These are phyloP conservation scores for Dascillus cervinus DNA, from an alignment of 2,888 invertebrate genomes.

Conservation along the genomic window DNA sequence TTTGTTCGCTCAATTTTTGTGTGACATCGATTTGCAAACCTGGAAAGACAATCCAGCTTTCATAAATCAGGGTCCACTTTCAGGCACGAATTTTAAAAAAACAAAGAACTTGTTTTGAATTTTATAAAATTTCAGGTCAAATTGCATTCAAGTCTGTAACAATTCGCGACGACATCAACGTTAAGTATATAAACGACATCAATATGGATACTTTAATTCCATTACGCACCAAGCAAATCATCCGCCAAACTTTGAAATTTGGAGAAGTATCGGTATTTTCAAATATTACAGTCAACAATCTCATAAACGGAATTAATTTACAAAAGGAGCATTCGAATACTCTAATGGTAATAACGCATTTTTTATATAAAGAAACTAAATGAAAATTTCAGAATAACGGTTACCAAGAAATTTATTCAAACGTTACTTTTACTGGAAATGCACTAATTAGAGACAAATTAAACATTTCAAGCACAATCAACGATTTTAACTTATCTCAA, in stretches of 20 bases:
- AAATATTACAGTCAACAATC: constrained; percentile 28
- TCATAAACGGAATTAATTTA: constrained; percentile 43
- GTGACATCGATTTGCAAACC: constrained; percentile 36
- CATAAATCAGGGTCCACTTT: constrained; percentile 35
- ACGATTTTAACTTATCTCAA: constrained; percentile 35
- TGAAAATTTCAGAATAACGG: no score
- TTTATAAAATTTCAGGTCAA: constrained; percentile 40
- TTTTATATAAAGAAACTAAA: no score
- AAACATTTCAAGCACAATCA: constrained; percentile 32
- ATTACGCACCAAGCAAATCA: constrained; percentile 41
- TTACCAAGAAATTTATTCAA: constrained; percentile 39
- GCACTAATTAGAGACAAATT: constrained; percentile 33
- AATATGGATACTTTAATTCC: constrained; percentile 43
- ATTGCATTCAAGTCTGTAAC: constrained; percentile 40
- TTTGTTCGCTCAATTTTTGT: constrained; percentile 33
- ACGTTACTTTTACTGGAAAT: constrained; percentile 38
- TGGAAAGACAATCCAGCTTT: constrained; percentile 43
- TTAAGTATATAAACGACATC: constrained; percentile 43
- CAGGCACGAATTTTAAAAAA: constrained; percentile 23
- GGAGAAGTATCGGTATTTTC: constrained; percentile 30
- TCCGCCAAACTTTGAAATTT: constrained; percentile 36
- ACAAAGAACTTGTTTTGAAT: constrained; percentile 14
- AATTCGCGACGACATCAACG: constrained; percentile 39
- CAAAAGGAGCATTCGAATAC: constrained; percentile 44
- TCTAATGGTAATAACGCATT: constrained; percentile 47